Percentiles rank a stretch among this genome's conserved stretches.
These are phyloP conservation scores for Ambastaia sidthimunki DNA, from an alignment of 2,797 vertebrate genomes.

Conservation along the genomic window DNA sequence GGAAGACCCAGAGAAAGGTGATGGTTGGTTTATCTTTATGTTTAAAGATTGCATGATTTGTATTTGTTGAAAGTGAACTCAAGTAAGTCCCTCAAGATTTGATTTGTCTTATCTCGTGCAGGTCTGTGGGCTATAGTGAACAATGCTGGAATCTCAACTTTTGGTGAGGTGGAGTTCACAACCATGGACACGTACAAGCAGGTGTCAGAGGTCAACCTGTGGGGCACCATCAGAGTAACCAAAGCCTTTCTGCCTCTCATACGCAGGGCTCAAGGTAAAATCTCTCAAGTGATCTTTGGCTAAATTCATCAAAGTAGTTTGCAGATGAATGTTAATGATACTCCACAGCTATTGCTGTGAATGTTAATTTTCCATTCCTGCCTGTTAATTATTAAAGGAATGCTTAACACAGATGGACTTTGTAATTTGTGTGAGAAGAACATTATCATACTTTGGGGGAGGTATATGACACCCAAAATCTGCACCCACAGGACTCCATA, in stretches of 20 bases:
- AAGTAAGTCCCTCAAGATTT: neutral
- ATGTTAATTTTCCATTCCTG: neutral
- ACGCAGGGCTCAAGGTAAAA: slow-evolving; percentile 83
- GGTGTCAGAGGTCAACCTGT: slow-evolving; percentile 87
- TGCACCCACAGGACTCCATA: no score
- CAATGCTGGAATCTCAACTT: slow-evolving; percentile 83
- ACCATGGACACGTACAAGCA: slow-evolving; percentile 83
- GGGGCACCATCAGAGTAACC: slow-evolving; percentile 87
- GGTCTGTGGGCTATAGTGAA: slow-evolving; percentile 91
- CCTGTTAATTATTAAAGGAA: slow-evolving; percentile 4
- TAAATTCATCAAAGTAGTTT: no score
- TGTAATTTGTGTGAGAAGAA: neutral
- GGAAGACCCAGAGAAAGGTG: slow-evolving; percentile 77
- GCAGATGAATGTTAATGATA: no score
- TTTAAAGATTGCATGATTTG: neutral
- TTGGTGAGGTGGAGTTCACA: slow-evolving; percentile 89
- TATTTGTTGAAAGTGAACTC: neutral
- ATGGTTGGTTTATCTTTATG: neutral
- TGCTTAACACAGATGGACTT: neutral
- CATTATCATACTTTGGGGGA: no score
- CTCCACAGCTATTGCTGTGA: neutral
- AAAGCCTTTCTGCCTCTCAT: slow-evolving; percentile 88
- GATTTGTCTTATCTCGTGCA: slow-evolving; percentile 56
- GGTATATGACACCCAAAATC: no score
- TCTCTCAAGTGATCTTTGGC: no score